A percentile compares a stretch with the other conserved stretches of the same genome.
These are phyloP conservation scores for Epiblema foenella DNA, from an alignment of 2,888 invertebrate species.

Conservation along the genomic window DNA sequence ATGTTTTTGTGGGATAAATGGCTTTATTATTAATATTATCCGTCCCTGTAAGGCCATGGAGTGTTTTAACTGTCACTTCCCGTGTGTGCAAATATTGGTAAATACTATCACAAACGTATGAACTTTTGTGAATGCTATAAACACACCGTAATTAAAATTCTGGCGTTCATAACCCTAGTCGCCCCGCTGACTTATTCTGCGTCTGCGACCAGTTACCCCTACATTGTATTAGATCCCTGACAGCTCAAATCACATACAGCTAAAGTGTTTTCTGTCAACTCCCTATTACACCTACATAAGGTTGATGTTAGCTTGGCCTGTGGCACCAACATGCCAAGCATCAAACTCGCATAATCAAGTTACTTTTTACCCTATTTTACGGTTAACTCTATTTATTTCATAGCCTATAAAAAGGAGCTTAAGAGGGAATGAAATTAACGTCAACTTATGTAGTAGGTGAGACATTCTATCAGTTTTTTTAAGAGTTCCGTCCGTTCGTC, in stretches of 20 bases:
- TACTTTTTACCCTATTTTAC: constrained; percentile 30
- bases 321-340: neutral
- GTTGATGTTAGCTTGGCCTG: neutral
- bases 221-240: constrained; percentile 11
- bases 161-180: neutral
- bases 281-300: neutral
- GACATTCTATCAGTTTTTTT: neutral
- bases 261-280: neutral
- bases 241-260: constrained; percentile 23
- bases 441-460: neutral
- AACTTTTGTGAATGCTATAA: too few species aligned
- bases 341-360: constrained; percentile 22
- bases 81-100: too few species aligned
- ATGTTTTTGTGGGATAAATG: too few species aligned
- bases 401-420: constrained; percentile 13
- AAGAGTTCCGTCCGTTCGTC: too few species aligned
- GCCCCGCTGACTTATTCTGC: neutral
- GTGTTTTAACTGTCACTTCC: too few species aligned
- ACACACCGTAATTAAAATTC: too few species aligned
- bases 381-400: constrained; percentile 13
- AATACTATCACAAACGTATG: too few species aligned
- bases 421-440: neutral
- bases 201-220: neutral
- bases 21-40: too few species aligned
- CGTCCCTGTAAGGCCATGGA: too few species aligned